Percentiles rank a stretch among this genome's conserved stretches.
Evolutionary conservation across 2,797 vertebrate genomes (phyloP).

Genomic region (Schizothorax lantsangensis): DNA sequence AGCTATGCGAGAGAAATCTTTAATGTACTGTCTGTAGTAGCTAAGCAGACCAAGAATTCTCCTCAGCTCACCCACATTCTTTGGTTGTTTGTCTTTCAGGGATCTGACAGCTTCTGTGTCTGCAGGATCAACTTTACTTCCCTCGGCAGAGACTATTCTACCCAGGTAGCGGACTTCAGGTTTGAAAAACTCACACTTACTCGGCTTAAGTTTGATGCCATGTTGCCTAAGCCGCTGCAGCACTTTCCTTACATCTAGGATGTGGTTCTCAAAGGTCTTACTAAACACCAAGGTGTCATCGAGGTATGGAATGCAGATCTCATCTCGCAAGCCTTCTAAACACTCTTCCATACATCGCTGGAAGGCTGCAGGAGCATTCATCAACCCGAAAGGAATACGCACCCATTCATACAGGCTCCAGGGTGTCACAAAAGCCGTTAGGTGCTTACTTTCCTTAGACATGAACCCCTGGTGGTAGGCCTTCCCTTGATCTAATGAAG

Average conservation of each 20-base stretch:
- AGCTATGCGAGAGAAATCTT: too few species aligned
- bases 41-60: too few species aligned
- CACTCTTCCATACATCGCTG: not conserved
- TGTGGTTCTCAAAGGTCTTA: not conserved
- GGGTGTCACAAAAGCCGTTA: constrained; percentile 19
- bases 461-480: too few species aligned
- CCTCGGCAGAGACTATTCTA: too few species aligned
- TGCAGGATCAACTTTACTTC: too few species aligned
- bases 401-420: constrained; percentile 44
- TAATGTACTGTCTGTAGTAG: too few species aligned
- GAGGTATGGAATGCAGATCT: not conserved
- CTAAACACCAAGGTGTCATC: not conserved
- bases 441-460: constrained; percentile 34
- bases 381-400: not conserved
- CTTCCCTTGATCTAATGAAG: too few species aligned
- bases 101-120: too few species aligned
- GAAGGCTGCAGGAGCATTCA: not conserved
- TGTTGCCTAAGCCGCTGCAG: not conserved
- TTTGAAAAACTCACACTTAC: too few species aligned
- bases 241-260: not conserved
- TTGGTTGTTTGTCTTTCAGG: too few species aligned
- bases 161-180: too few species aligned
- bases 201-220: not conserved
- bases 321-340: not conserved
- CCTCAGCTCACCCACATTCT: too few species aligned